Base-by-base conservation (phyloP, 2,888 invertebrate genomes). In the Allophyes oxyacanthae region DNA sequence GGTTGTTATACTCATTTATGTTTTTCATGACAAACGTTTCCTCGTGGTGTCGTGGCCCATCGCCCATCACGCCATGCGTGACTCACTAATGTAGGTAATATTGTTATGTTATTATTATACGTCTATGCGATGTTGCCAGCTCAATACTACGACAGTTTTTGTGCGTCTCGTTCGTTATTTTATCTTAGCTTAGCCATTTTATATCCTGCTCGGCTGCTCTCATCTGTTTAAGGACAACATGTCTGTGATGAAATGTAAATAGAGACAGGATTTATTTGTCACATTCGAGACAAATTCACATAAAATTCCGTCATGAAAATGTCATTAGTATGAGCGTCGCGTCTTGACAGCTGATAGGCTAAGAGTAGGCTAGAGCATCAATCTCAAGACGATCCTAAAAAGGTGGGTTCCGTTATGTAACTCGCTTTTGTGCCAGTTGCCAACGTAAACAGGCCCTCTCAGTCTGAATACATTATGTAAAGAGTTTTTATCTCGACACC, bases 11-110 rank as follows among this genome's bases (percentile, higher is more conserved):
- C 57, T 69, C 71, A 71, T 81, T 81, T 80, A 80, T 78, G 78
- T 84, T 83, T 86, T 83, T 87, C 84, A 85, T 89, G 86, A 85
- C 87, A 85, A 87, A 83, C 79, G 76, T 84, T 87, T 87, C 84
- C 84, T 85, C 78, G 72, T n/a, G n/a, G n/a, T n/a, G n/a, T n/a
- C n/a, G 68, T 77, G 76, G 82, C 80, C 81, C 81, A 87, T 85
- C 87, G 84, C 77, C 81, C 81, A 87, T 85, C 87, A 84, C 77
- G 84, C 82, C 80, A 85, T 81, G 83, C 69, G 82, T 90, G 90
- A 91, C 85, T 90, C 88, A 89, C 75, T 72, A 67, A n/a, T n/a
- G 20, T 76, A 81, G 70, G 78, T 83, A n/a, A n/a, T n/a, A 84
- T 81, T 82, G 79, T 83, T 77, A 75, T 74, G 66, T 81, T 85